These are phyloP conservation scores for Darevskia nairensis DNA, from an alignment of 2,797 vertebrate species.

Conservation along the genomic window DNA sequence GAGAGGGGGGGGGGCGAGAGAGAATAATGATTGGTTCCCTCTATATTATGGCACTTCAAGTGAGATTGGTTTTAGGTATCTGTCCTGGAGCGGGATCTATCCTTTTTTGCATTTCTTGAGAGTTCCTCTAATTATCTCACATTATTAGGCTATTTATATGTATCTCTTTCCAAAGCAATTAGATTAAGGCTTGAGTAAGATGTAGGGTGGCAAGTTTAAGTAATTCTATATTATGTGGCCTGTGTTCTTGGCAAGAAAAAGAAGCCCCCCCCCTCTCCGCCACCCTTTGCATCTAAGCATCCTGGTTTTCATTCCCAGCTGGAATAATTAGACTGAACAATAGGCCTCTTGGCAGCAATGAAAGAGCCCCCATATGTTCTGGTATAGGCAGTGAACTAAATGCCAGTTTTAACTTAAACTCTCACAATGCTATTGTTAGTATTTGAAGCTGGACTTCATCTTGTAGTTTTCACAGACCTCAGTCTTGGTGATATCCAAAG, in stretches of 20 bases:
- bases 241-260: neutral
- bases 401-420: neutral
- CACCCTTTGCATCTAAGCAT: neutral
- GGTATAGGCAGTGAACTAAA: conserved; percentile 3
- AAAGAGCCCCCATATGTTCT: conserved; percentile 19
- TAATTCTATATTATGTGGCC: neutral
- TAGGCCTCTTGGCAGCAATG: neutral
- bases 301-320: conserved; percentile 24
- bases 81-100: neutral
- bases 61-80: conserved; percentile 8
- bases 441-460: neutral
- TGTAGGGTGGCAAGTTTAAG: neutral
- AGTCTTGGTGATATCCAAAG: neutral
- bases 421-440: neutral
- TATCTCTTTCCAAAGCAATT: conserved; percentile 15
- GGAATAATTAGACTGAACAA: conserved; percentile 9
- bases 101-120: neutral
- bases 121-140: conserved; percentile 8
- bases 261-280: neutral
- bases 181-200: conserved; percentile 6
- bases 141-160: conserved; percentile 12
- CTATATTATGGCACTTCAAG: conserved; percentile 8
- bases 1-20: neutral
- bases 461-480: neutral
- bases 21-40: neutral